Conservation (phyloP, 2,797 vertebrate genomes). For the Galago senegalensis region DNA sequence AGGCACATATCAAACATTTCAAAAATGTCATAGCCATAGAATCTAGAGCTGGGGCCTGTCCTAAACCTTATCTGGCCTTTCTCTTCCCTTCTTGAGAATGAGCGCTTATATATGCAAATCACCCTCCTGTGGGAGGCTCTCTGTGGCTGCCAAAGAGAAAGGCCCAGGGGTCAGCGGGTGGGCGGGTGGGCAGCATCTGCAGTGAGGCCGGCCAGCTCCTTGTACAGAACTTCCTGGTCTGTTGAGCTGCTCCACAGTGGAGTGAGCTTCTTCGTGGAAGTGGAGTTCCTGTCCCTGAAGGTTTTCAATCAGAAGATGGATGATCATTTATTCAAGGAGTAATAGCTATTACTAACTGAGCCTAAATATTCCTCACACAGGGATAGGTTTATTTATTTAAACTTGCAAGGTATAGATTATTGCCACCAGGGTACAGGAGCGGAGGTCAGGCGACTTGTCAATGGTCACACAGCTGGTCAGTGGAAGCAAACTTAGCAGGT, state of each 20-base stretch:
- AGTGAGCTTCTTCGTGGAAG: background rate
- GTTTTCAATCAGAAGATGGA: conserved; percentile 9
- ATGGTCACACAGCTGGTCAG: background rate
- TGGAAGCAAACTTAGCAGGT: background rate
- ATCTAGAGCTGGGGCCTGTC: background rate
- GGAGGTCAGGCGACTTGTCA: background rate
- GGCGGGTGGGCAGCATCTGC: background rate
- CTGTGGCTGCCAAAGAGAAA: background rate
- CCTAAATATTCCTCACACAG: background rate
- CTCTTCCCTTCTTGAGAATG: conserved; percentile 8
- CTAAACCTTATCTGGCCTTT: background rate
- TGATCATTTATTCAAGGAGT: background rate
- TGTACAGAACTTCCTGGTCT: background rate
- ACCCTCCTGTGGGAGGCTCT: background rate
- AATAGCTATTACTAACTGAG: background rate
- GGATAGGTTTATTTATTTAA: background rate
- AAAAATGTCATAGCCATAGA: background rate
- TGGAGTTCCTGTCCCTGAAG: background rate
- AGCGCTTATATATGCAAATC: background rate
- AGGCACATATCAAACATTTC: background rate
- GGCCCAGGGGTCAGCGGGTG: background rate
- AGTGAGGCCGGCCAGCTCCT: background rate
- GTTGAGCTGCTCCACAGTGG: background rate
- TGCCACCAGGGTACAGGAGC: background rate
- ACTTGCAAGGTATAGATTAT: background rate